Evolutionary conservation across 2,113 vertebrate genomes (phyloP), one percentile per base, ranked within the genome.

Genomic region (Rhadina sibilatrix): DNA sequence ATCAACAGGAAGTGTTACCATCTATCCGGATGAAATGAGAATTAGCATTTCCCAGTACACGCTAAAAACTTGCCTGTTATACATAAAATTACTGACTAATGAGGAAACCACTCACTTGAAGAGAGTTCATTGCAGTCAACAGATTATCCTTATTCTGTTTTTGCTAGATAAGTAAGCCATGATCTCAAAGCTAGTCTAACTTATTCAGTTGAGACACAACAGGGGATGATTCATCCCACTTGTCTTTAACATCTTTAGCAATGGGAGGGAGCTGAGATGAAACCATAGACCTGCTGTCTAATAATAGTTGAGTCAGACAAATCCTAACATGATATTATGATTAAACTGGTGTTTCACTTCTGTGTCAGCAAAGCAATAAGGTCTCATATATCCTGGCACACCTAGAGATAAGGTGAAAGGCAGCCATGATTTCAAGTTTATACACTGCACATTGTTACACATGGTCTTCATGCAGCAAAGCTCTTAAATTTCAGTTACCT

Each of bases 321-420:
- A 94, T 93, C 59, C n/a, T 31, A 77, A 27, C 75, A 94, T 1
- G 37, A 65, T 61, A 60, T 49, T 82, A 56, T 69, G 25, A 80
- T 79, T 90, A 83, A 83, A 79, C 7, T 72, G 57, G 12, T 72
- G 35, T 40, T 88, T 24, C 9, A 57, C 64, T 87, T 93, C 7
- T 91, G n/a, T 76, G 92, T 91, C 66, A 87, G 53, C n/a, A 61
- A 75, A 85, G 31, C 37, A 91, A 37, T 72, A 87, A 91, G 66
- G 8, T 64, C 44, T 90, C 57, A 94, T 14, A 40, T 13, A 28
- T 33, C 40, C 38, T 72, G 61, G 44, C 40, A 83, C 15, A 5
- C 56, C 68, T 13, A 60, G 2, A 85, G 61, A 60, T 71, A 60
- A 87, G 27, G 35, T 60, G 31, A 82, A 94, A 90, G 44, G 68